Conservation (phyloP, 2,797 vertebrate genomes). For the Enoplosus armatus region DNA sequence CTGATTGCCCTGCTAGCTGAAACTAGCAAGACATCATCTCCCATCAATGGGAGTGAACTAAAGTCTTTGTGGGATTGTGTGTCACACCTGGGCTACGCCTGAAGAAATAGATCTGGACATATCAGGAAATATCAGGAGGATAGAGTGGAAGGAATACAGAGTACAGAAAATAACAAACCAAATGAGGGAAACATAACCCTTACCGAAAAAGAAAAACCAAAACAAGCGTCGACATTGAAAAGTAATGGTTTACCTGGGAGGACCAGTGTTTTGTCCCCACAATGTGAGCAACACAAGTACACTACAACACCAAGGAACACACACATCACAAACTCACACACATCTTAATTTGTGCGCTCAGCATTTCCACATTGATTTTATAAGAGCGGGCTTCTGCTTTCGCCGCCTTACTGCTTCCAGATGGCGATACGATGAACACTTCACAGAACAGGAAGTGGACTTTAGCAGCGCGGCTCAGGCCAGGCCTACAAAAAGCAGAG, state of each 20-base stretch:
- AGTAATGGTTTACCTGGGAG: no score
- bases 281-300: background rate
- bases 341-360: constrained; percentile 24
- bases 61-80: no score
- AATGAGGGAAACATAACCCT: background rate
- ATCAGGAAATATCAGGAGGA: background rate
- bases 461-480: constrained; percentile 29
- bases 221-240: background rate
- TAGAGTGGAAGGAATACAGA: background rate
- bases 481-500: constrained; percentile 51
- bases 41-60: no score
- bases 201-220: background rate
- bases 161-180: background rate
- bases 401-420: constrained; percentile 67
- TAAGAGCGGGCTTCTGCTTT: constrained; percentile 19
- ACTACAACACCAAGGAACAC: background rate
- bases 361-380: constrained; percentile 36
- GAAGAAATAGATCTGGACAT: background rate
- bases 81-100: no score
- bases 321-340: background rate
- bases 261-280: no score
- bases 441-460: constrained; percentile 47
- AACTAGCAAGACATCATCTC: background rate
- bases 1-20: background rate
- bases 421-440: constrained; percentile 49